phyloP scores from a whole-genome alignment of 1,140 invertebrate species.

The Sminthurides bifidus region DNA sequence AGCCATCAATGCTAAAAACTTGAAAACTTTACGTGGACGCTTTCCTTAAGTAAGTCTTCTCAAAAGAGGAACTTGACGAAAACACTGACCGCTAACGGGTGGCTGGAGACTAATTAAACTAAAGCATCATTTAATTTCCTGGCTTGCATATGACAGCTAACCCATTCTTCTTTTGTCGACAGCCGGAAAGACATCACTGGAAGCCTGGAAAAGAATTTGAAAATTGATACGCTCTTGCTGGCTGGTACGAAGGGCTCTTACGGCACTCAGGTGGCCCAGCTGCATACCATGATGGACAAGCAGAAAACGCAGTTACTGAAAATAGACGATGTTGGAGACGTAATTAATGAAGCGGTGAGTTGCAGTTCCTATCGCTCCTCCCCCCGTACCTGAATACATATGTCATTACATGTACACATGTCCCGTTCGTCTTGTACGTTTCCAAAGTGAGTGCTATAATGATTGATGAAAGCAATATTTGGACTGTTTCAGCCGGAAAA shows the following conservation, averaged over 20 bases:
- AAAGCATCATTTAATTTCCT: not conserved
- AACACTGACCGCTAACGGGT: slow-evolving; percentile 2
- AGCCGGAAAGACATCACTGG: slow-evolving; percentile 57
- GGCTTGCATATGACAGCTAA: not conserved
- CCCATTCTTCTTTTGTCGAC: not conserved
- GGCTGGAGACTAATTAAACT: too few relatives aligned
- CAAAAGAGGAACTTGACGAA: not conserved
- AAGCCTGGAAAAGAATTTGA: slow-evolving; percentile 47
- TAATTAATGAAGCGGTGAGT: slow-evolving; percentile 62
- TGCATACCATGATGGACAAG: slow-evolving; percentile 64
- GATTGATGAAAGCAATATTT: too few relatives aligned
- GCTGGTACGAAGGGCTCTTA: slow-evolving; percentile 70
- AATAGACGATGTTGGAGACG: slow-evolving; percentile 65
- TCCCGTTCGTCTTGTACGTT: too few relatives aligned
- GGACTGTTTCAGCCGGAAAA: too few relatives aligned
- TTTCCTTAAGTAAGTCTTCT: slow-evolving; percentile 59
- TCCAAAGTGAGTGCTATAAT: too few relatives aligned
- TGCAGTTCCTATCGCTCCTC: not conserved
- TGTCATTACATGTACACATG: too few relatives aligned
- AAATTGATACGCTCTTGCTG: slow-evolving; percentile 64
- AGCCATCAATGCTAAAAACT: slow-evolving; percentile 72
- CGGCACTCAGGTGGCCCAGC: slow-evolving; percentile 53
- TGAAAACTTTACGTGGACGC: slow-evolving; percentile 68
- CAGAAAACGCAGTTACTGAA: slow-evolving; percentile 69
- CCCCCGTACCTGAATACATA: too few relatives aligned